A percentile compares a stretch with the other conserved stretches of the same genome.
These are phyloP conservation scores for Chironomus striatipennis DNA, from an alignment of 1,140 invertebrate genomes.

Conservation along the genomic window DNA sequence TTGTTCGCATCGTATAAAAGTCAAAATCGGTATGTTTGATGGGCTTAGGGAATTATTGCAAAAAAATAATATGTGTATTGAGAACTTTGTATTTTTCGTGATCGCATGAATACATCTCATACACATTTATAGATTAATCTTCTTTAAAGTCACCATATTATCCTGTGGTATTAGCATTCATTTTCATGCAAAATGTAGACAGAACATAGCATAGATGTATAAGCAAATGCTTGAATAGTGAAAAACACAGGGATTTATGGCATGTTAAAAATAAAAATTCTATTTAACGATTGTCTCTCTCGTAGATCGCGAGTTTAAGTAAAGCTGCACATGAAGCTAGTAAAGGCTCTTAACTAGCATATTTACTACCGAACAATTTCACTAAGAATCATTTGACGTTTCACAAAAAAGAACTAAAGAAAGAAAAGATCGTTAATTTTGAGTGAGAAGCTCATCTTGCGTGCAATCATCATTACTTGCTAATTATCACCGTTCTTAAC, in stretches of 20 bases:
- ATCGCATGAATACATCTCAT: not conserved
- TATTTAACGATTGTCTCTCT: not conserved
- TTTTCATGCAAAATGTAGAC: constrained; percentile 7
- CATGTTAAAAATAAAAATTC: constrained; percentile 2
- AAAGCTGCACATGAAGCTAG: not conserved
- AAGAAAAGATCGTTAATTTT: no score
- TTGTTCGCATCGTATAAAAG: not conserved
- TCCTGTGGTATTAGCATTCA: not conserved
- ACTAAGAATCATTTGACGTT: no score
- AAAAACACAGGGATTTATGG: not conserved
- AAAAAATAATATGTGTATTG: not conserved
- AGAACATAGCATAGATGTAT: not conserved
- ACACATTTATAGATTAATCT: constrained; percentile 21
- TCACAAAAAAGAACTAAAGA: no score
- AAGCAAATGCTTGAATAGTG: not conserved
- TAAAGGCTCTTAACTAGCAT: no score
- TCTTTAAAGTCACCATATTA: constrained; percentile 19
- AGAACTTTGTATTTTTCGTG: not conserved
- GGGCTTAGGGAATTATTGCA: not conserved
- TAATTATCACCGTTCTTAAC: no score
- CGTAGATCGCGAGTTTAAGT: not conserved
- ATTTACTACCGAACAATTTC: no score
- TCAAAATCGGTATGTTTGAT: constrained; percentile 13
- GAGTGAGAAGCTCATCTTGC: no score
- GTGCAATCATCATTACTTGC: no score